phyloP scores from a whole-genome alignment of 2,797 vertebrate species.

The Rhyacichthys aspro region DNA sequence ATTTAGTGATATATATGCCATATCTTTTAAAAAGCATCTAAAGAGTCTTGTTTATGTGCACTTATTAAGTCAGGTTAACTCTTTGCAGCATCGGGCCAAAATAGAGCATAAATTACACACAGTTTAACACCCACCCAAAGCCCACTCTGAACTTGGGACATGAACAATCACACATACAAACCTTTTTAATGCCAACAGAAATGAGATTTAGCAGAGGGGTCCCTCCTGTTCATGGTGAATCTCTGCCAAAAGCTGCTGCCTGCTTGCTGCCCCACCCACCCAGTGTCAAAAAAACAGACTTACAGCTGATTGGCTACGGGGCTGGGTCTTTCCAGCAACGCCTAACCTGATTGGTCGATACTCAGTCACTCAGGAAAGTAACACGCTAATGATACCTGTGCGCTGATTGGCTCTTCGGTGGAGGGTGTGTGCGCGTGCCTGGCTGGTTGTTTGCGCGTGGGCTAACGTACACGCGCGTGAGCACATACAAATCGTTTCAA shows the following conservation, averaged over 20 bases:
- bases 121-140: constrained; percentile 5
- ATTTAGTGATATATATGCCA: no score
- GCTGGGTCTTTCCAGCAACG: constrained; percentile 15
- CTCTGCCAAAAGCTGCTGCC: constrained; percentile 18
- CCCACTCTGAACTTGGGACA: constrained; percentile 42
- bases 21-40: no score
- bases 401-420: constrained; percentile 44
- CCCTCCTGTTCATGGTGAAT: constrained; percentile 41
- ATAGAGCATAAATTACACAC: no score
- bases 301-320: constrained; percentile 50
- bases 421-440: constrained; percentile 42
- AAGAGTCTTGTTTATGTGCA: no score
- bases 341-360: constrained; percentile 29
- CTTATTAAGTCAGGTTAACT: no score
- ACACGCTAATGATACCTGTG: constrained; percentile 5
- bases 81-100: no score
- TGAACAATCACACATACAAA: constrained; percentile 8
- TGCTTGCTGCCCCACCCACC: constrained; percentile 52
- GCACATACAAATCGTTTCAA: no score
- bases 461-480: neutral
- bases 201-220: constrained; percentile 31
- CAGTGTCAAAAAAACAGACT: constrained; percentile 22
- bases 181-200: constrained; percentile 32
- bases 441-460: neutral
- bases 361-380: constrained; percentile 17